Base-by-base conservation (phyloP, 2,888 invertebrate species). In the Tenthredo livida region DNA sequence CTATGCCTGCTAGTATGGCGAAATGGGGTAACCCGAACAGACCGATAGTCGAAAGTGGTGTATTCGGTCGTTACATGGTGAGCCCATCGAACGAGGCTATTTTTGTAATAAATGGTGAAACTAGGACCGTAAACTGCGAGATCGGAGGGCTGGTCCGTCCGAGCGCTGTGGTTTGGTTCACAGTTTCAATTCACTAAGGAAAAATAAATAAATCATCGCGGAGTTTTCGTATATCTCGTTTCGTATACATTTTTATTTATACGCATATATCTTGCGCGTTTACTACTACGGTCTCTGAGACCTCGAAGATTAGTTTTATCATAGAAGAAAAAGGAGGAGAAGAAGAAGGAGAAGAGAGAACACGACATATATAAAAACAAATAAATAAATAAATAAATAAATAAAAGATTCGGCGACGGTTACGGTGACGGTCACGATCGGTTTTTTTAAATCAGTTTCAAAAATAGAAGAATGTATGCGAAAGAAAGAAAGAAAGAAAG, bases 11-110 rank as follows among this genome's bases (percentile, higher is more conserved):
- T 12, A 92, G 94, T 85, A 90, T 95, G 85, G 94, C 95, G 83
- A 94, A 95, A 90, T 96, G 96, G 96, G 95, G 94, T 85, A 95
- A 95, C 90, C 95, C 96, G 21, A 95, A 95, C 90, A 94, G 96
- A 89, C 95, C 96, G 73, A 96, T 97, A 87, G 95, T 95, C 86
- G 95, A 95, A 85, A 96, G 96, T 87, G 96, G 96, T 86, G 94
- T 96, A 78, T 96, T 97, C 92, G 96, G 96, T 70, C 95, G 96
- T 90, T 97, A 95, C 92, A 95, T 97, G 94, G 96, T 96, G 86
- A 96, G 96, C 58, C 96, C 96, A 0, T 96, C 96, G 84, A 95
- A 95, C 90, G 96, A 96, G 89, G 96, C 96, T 17, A 94, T 96
- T 47, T 96, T 96, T 92, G 96, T 97, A 70, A 94, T 97, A 86